Evolutionary conservation across 2,888 invertebrate species (phyloP).

Genomic region (Zaprionus bogoriensis): DNA sequence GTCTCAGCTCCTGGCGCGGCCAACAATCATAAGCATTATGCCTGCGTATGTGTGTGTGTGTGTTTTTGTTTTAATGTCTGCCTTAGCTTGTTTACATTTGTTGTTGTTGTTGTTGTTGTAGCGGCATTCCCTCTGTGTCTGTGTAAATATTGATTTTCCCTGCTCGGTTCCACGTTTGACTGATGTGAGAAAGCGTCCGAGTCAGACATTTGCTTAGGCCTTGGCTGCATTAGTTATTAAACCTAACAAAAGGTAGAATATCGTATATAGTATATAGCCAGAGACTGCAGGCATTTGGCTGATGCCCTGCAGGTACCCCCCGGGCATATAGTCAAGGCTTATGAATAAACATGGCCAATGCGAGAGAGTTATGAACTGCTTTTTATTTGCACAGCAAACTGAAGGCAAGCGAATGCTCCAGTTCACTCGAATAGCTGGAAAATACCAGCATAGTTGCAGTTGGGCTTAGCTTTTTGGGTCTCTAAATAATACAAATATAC

Average conservation of each 20-base stretch:
- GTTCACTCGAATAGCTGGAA: too few relatives aligned
- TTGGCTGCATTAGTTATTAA: conserved; percentile 13
- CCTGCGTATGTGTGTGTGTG: conserved; percentile 19
- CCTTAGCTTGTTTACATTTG: conserved; percentile 23
- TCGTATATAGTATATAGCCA: conserved; percentile 1
- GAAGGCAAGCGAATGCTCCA: background rate
- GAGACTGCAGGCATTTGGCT: background rate
- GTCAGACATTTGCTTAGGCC: conserved; percentile 49
- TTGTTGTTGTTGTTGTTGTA: conserved; percentile 28
- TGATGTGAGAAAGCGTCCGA: conserved; percentile 36
- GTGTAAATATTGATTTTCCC: conserved; percentile 67
- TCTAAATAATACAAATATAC: too few relatives aligned
- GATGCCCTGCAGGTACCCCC: background rate
- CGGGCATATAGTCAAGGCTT: background rate
- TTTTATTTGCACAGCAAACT: background rate
- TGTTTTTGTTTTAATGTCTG: conserved; percentile 58
- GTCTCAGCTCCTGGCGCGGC: conserved; percentile 10
- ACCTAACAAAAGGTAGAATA: conserved; percentile 17
- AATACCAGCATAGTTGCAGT: too few relatives aligned
- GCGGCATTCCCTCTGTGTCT: conserved; percentile 47
- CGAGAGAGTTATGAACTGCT: background rate
- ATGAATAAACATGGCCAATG: background rate
- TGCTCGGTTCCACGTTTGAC: conserved; percentile 9
- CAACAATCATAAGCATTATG: conserved; percentile 47
- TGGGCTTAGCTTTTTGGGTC: too few relatives aligned